phyloP scores from a whole-genome alignment of 2,113 vertebrate genomes.

The Ceyx margarethae region DNA sequence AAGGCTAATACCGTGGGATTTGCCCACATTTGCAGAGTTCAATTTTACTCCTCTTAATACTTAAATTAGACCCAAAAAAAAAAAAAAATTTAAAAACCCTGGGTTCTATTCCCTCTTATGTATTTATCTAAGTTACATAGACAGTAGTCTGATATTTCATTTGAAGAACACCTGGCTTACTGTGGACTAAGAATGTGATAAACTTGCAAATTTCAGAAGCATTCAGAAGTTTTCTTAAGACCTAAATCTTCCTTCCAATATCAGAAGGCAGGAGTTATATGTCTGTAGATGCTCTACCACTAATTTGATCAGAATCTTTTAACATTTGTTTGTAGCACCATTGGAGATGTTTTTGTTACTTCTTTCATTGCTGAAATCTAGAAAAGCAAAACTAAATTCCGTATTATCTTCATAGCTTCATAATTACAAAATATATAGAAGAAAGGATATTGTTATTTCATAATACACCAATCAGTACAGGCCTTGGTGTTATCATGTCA shows the following conservation, averaged over 20 bases:
- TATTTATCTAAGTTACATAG: neutral
- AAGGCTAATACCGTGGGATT: neutral
- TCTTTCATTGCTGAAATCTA: neutral
- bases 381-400: neutral
- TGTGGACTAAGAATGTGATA: neutral
- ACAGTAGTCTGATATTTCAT: neutral
- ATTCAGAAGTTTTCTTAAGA: neutral
- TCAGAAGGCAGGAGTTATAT: neutral
- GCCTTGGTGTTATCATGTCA: neutral
- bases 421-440: neutral
- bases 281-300: neutral
- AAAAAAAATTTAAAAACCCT: neutral
- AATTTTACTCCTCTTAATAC: conserved; percentile 15
- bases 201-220: neutral
- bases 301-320: neutral
- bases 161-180: neutral
- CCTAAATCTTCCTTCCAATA: neutral
- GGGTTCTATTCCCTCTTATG: neutral
- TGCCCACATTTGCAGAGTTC: neutral
- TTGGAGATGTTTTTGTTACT: neutral
- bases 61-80: neutral
- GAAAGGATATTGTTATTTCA: neutral
- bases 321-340: neutral
- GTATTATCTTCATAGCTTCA: neutral
- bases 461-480: neutral